Conservation (phyloP, 2,888 invertebrate species). For the Hemistola chrysoprasaria region DNA sequence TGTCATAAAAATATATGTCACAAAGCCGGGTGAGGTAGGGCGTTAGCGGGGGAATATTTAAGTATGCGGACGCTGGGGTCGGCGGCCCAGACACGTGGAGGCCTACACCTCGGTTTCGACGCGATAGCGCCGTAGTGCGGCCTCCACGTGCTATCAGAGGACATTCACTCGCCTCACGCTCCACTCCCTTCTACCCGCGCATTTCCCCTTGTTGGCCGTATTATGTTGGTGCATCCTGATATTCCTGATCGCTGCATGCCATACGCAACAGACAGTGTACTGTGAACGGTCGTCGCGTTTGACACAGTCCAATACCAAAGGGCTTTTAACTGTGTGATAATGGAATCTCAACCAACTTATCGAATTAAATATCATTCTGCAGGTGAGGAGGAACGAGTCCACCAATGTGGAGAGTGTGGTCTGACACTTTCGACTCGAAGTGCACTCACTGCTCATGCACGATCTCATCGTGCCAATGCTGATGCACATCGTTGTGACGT, state of each 20-base stretch:
- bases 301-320: conserved; percentile 32
- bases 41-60: conserved; percentile 41
- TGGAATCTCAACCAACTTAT: conserved; percentile 47
- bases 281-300: conserved; percentile 63
- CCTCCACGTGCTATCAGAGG: conserved; percentile 76
- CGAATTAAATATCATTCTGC: conserved; percentile 58
- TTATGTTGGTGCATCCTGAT: conserved; percentile 73
- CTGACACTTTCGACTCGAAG: conserved; percentile 89
- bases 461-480: conserved; percentile 64
- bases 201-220: conserved; percentile 53
- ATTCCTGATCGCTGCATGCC: conserved; percentile 73
- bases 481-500: conserved; percentile 95
- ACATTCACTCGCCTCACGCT: conserved; percentile 58
- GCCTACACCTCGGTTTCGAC: conserved; percentile 69
- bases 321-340: conserved; percentile 33
- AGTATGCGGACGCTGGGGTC: conserved; percentile 45
- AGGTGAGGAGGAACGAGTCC: conserved; percentile 78
- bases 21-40: conserved; percentile 35
- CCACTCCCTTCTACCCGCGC: conserved; percentile 49
- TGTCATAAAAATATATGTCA: conserved; percentile 18
- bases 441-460: conserved; percentile 88
- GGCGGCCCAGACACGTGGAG: conserved; percentile 77
- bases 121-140: conserved; percentile 68
- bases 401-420: conserved; percentile 87
- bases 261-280: conserved; percentile 70